These are phyloP conservation scores for Sarcophilus harrisii DNA, from an alignment of 2,797 vertebrate genomes.

Conservation along the genomic window DNA sequence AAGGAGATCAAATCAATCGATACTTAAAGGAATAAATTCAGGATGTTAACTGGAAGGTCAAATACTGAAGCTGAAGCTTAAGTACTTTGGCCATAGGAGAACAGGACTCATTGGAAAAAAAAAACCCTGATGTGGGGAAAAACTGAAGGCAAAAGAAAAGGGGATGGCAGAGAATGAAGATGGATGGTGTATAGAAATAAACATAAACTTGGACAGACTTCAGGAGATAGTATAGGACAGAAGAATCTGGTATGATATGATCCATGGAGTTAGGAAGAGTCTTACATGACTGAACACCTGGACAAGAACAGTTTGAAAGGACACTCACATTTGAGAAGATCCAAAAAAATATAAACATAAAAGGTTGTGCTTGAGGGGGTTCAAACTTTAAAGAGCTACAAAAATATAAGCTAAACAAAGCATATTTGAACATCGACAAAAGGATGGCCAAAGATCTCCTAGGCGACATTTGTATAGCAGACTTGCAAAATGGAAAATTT, in stretches of 20 bases:
- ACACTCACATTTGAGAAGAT: background rate
- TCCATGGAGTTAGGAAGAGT: background rate
- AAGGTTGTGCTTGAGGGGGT: background rate
- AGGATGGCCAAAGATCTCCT: slow-evolving; percentile 23
- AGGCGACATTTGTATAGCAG: background rate
- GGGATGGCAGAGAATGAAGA: background rate
- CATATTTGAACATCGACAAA: slow-evolving; percentile 24
- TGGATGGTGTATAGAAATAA: background rate
- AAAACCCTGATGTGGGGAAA: background rate
- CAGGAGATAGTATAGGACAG: background rate
- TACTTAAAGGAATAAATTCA: background rate
- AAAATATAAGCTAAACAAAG: background rate
- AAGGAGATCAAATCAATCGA: background rate
- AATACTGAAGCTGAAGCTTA: background rate
- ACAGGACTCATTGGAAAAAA: background rate
- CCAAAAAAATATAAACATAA: background rate
- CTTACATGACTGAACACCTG: background rate
- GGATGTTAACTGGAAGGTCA: background rate
- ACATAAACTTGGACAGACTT: background rate
- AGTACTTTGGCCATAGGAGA: background rate
- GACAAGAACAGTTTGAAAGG: background rate
- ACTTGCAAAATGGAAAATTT: slow-evolving; percentile 53
- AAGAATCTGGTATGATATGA: background rate
- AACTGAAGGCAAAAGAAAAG: background rate
- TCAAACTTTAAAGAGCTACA: background rate